phyloP scores from a whole-genome alignment of 2,113 vertebrate genomes.

The Cebus imitator region DNA sequence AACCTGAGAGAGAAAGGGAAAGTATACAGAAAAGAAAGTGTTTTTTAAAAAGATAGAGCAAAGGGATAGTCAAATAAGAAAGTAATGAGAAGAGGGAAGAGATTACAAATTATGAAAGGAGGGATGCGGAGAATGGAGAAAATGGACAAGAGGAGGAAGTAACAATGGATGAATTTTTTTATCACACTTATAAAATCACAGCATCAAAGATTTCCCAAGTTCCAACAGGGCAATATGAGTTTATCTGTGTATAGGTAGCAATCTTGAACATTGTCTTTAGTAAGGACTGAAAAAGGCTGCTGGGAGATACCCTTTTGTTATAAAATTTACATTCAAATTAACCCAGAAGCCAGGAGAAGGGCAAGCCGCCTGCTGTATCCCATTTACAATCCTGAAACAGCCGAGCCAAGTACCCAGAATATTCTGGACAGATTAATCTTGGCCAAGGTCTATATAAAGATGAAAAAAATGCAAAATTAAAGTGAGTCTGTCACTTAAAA shows the following conservation, averaged over 20 bases:
- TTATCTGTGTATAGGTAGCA: background rate
- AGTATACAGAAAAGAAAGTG: background rate
- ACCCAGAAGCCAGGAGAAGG: constrained; percentile 45
- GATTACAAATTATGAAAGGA: background rate
- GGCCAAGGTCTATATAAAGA: constrained; percentile 67
- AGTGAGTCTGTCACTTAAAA: constrained; percentile 75
- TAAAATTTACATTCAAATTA: constrained; percentile 67
- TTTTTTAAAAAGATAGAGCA: background rate
- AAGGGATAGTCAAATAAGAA: background rate
- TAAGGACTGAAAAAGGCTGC: constrained; percentile 59
- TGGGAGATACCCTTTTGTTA: constrained; percentile 64
- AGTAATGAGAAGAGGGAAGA: background rate
- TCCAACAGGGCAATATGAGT: background rate
- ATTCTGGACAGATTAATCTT: constrained; percentile 66
- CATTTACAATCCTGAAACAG: constrained; percentile 52
- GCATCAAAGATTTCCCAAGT: constrained; percentile 40
- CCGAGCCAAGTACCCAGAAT: constrained; percentile 57
- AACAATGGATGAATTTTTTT: background rate
- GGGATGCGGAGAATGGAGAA: background rate
- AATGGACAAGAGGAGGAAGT: background rate
- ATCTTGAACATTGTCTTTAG: background rate
- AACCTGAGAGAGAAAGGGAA: background rate
- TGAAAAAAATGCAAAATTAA: constrained; percentile 75
- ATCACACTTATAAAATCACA: constrained; percentile 37
- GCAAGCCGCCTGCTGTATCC: constrained; percentile 30